Percentiles rank a stretch among this genome's conserved stretches.
phyloP scores from a whole-genome alignment of 53 echinoderm and acorn worm species.

The Pentamera pediparva region DNA sequence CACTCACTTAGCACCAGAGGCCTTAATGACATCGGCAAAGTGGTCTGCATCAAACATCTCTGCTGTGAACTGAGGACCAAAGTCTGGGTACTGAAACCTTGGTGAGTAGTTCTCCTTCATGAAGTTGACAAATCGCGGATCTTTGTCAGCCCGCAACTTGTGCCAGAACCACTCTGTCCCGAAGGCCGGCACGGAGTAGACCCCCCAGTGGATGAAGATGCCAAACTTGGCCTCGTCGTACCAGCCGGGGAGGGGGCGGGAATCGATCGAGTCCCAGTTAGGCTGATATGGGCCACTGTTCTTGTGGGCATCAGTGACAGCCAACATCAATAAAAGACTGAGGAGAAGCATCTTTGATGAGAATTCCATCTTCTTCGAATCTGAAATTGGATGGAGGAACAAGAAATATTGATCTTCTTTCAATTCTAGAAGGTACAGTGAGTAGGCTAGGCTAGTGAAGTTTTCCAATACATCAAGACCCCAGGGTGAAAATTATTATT shows the following conservation, averaged over 20 bases:
- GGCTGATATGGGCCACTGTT: slow-evolving; percentile 43
- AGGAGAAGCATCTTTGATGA: too few species aligned
- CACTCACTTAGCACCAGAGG: slow-evolving; percentile 76
- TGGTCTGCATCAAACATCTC: slow-evolving; percentile 68
- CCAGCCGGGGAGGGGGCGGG: slow-evolving; percentile 65
- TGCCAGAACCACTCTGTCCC: slow-evolving; percentile 85
- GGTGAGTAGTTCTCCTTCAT: slow-evolving; percentile 76
- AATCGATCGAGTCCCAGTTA: slow-evolving; percentile 70
- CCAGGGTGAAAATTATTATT: too few species aligned
- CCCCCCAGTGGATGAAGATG: slow-evolving; percentile 79
- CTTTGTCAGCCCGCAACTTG: slow-evolving; percentile 39
- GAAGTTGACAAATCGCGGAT: slow-evolving; percentile 35
- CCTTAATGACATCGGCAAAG: slow-evolving; percentile 72
- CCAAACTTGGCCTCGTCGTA: slow-evolving; percentile 79
- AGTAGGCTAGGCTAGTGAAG: too few species aligned
- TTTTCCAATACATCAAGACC: too few species aligned
- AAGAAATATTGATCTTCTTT: too few species aligned
- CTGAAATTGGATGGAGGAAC: too few species aligned
- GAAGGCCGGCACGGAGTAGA: slow-evolving; percentile 69
- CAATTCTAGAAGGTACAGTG: too few species aligned
- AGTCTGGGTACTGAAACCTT: slow-evolving; percentile 68
- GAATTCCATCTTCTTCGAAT: too few species aligned
- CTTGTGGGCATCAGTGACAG: too few species aligned
- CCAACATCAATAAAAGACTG: too few species aligned
- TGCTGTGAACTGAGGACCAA: slow-evolving; percentile 57